Percentiles rank a stretch among this genome's conserved stretches.
Conservation (phyloP, 2,888 invertebrate genomes). For the Drosophila colorata region DNA sequence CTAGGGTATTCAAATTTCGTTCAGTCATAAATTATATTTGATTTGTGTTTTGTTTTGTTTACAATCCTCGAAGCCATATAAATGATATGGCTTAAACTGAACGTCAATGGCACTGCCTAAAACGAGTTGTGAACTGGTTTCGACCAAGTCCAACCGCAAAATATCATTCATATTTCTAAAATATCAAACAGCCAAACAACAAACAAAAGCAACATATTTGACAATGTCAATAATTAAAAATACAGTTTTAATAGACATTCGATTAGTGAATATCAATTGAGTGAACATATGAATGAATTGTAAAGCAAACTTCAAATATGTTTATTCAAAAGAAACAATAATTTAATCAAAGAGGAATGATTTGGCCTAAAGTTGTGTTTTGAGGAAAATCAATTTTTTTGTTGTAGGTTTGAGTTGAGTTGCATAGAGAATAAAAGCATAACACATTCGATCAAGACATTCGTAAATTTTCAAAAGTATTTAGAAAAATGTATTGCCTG, state of each 20-base stretch:
- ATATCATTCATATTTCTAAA: slow-evolving; percentile 29
- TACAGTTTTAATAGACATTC: neutral
- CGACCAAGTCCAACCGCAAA: slow-evolving; percentile 39
- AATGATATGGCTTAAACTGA: slow-evolving; percentile 25
- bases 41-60: slow-evolving; percentile 16
- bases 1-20: slow-evolving; percentile 1
- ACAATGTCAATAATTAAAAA: neutral
- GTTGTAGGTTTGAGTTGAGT: no score
- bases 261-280: neutral
- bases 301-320: neutral
- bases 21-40: neutral
- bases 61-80: slow-evolving; percentile 26
- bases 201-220: neutral
- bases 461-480: no score
- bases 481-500: no score
- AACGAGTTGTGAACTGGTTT: slow-evolving; percentile 68
- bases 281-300: slow-evolving; percentile 1
- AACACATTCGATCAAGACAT: no score
- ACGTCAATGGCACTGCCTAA: slow-evolving; percentile 53
- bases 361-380: no score
- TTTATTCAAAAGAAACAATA: no score
- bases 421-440: no score
- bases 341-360: no score
- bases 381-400: no score
- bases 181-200: neutral